Evolutionary conservation across 2,888 invertebrate species (phyloP).

Genomic region (Mactromeris polynyma): DNA sequence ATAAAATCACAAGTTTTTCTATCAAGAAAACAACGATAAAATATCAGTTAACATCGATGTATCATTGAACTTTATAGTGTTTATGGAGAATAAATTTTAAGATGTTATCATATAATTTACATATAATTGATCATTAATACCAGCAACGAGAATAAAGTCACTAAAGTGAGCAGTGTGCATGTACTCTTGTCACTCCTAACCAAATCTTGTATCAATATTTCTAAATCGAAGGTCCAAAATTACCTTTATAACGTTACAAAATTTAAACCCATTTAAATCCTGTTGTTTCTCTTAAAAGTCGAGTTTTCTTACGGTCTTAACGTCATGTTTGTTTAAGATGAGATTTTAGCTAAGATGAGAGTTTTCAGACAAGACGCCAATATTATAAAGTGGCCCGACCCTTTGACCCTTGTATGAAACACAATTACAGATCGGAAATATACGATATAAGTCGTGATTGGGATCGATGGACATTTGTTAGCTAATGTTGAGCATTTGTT

Average conservation of each 20-base stretch:
- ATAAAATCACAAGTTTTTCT: no score
- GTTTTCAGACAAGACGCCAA: neutral
- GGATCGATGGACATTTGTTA: neutral
- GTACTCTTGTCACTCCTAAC: neutral
- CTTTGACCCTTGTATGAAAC: neutral
- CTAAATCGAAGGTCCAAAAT: neutral
- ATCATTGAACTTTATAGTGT: no score
- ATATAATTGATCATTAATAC: neutral
- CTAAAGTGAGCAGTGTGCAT: neutral
- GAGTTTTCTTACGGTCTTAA: neutral
- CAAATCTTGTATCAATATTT: neutral
- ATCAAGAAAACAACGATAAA: no score
- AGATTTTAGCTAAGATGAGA: neutral
- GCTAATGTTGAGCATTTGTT: slow-evolving; percentile 3
- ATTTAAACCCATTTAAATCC: neutral
- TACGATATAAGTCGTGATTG: neutral
- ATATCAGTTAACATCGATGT: no score
- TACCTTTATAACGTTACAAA: neutral
- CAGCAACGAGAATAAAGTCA: neutral
- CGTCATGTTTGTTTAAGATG: neutral
- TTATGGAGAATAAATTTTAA: neutral
- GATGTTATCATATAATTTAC: neutral
- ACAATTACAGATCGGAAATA: neutral
- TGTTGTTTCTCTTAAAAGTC: neutral
- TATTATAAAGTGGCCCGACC: neutral